Conservation (phyloP, 2,797 vertebrate species). For the Podarcis siculus region DNA sequence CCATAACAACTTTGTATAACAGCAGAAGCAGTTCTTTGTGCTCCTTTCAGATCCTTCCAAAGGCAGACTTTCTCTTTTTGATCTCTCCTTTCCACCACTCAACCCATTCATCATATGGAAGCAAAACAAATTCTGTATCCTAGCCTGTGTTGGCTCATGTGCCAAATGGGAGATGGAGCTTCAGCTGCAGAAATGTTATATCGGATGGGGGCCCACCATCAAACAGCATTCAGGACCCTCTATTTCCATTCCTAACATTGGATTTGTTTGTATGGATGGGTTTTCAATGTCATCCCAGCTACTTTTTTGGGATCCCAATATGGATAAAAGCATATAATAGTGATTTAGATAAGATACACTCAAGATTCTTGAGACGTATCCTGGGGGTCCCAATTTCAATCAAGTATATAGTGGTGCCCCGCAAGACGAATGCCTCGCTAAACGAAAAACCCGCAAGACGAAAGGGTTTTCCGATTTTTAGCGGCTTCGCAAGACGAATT, state of each 20-base stretch:
- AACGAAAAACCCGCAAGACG: no score
- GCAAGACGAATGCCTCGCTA: no score
- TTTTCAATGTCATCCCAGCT: no score
- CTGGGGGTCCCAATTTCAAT: no score
- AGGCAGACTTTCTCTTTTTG: background rate
- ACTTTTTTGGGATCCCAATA: no score
- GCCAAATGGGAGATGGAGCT: background rate
- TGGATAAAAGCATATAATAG: no score
- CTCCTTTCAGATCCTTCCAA: background rate
- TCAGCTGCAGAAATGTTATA: background rate
- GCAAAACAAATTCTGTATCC: background rate
- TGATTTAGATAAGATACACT: no score
- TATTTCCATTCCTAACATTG: background rate
- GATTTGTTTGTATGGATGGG: background rate
- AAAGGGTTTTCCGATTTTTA: no score
- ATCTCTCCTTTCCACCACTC: background rate
- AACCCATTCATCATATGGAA: background rate
- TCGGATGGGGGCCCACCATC: background rate
- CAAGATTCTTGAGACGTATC: no score
- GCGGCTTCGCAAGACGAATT: no score
- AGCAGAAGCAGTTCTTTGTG: background rate
- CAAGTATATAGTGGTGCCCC: no score
- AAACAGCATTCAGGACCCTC: background rate
- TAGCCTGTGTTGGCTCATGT: background rate
- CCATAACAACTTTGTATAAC: slow-evolving; percentile 1